Conservation (phyloP, 2,888 invertebrate species). For the Napeogenes sylphis region DNA sequence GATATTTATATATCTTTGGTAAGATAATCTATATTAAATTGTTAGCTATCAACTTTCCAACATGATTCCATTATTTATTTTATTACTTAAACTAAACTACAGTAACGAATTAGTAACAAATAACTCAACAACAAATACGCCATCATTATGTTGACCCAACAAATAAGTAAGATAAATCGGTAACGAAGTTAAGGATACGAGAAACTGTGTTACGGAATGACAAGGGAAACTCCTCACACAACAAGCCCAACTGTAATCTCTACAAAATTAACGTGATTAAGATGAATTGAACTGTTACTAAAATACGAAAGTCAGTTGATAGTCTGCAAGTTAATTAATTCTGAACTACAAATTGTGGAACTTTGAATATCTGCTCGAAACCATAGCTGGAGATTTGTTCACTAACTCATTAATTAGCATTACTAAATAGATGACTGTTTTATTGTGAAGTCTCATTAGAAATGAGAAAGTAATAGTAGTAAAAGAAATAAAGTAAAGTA, state of each 20-base stretch:
- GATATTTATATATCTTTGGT: too few relatives aligned
- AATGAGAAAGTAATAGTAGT: too few relatives aligned
- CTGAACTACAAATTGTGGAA: slow-evolving; percentile 18
- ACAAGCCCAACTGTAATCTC: slow-evolving; percentile 38
- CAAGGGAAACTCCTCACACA: slow-evolving; percentile 37
- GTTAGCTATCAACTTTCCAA: too few relatives aligned
- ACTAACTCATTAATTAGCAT: slow-evolving; percentile 5
- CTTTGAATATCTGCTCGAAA: slow-evolving; percentile 10
- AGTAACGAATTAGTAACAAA: slow-evolving; percentile 5
- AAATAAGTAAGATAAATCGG: slow-evolving; percentile 42
- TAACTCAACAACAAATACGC: slow-evolving; percentile 24
- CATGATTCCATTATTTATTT: neutral
- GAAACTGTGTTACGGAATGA: slow-evolving; percentile 36
- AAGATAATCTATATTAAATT: too few relatives aligned
- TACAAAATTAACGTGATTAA: slow-evolving; percentile 39
- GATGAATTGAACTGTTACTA: slow-evolving; percentile 35
- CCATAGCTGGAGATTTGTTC: slow-evolving; percentile 5
- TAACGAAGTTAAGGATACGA: slow-evolving; percentile 35
- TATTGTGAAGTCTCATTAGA: neutral
- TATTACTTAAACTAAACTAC: slow-evolving; percentile 7
- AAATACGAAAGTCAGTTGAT: slow-evolving; percentile 25
- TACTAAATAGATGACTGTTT: neutral
- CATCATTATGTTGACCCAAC: slow-evolving; percentile 30
- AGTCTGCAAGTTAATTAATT: slow-evolving; percentile 26
- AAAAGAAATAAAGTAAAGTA: too few relatives aligned